Conservation (phyloP, 2,888 invertebrate genomes). For the Gymnocheta viridis region DNA sequence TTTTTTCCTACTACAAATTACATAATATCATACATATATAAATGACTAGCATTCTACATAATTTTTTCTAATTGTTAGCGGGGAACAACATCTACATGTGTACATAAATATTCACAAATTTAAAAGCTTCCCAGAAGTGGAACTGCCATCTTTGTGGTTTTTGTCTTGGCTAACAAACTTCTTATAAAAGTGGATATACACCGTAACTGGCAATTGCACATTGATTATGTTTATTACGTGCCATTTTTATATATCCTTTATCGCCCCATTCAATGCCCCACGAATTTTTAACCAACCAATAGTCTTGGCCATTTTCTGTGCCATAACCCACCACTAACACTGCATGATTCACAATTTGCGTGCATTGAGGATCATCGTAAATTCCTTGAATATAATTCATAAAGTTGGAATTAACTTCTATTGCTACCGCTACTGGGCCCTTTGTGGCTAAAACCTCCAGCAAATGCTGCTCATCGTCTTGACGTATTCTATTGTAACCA, state of each 20-base stretch:
- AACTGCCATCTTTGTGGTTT: too few species aligned
- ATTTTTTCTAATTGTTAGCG: too few species aligned
- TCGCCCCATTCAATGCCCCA: slow-evolving; percentile 90
- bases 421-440: slow-evolving; percentile 93
- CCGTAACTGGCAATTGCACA: slow-evolving; percentile 89
- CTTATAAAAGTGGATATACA: slow-evolving; percentile 34
- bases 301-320: slow-evolving; percentile 83
- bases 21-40: too few species aligned
- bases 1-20: too few species aligned
- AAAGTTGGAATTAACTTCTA: slow-evolving; percentile 93
- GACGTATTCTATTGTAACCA: slow-evolving; percentile 90
- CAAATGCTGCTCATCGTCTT: slow-evolving; percentile 87
- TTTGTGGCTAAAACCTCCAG: slow-evolving; percentile 90
- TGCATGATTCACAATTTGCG: slow-evolving; percentile 90
- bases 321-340: slow-evolving; percentile 81
- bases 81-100: too few species aligned
- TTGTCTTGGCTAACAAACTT: too few species aligned
- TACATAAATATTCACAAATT: too few species aligned
- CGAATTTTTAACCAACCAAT: slow-evolving; percentile 89
- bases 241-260: slow-evolving; percentile 93
- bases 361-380: slow-evolving; percentile 90
- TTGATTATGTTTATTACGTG: slow-evolving; percentile 91
- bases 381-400: slow-evolving; percentile 92
- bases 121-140: too few species aligned
- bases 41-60: too few species aligned